Percentiles rank a stretch among this genome's conserved stretches.
Conservation (phyloP, 2,113 vertebrate species). For the Phoenicopterus ruber region DNA sequence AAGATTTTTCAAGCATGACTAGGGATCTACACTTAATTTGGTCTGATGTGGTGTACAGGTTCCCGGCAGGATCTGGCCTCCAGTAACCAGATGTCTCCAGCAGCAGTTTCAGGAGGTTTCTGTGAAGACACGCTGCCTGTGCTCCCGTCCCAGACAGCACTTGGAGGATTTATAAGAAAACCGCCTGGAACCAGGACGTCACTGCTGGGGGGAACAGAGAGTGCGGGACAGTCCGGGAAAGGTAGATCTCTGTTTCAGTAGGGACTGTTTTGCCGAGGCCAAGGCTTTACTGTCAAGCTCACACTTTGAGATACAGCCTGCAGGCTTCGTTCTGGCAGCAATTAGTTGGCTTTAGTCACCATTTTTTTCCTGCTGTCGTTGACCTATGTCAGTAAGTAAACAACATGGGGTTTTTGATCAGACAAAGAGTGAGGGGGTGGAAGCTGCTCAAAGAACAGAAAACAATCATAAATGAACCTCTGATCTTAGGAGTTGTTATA, state of each 20-base stretch:
- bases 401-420: conserved; percentile 7
- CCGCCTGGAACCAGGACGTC: background rate
- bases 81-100: background rate
- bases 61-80: background rate
- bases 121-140: background rate
- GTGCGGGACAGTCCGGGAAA: background rate
- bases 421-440: background rate
- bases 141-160: background rate
- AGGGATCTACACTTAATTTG: background rate
- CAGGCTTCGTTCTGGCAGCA: conserved; percentile 28
- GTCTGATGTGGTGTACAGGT: background rate
- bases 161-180: background rate
- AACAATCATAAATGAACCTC: conserved; percentile 33
- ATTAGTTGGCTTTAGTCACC: conserved; percentile 42
- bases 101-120: background rate
- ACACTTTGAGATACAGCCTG: background rate
- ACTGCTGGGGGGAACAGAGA: background rate
- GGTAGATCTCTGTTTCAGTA: background rate
- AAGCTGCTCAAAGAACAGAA: conserved; percentile 32
- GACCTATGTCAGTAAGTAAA: conserved; percentile 48
- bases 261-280: background rate
- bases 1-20: background rate
- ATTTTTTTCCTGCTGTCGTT: background rate
- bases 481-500: background rate
- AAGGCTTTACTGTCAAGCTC: background rate